phyloP scores from a whole-genome alignment of 1,140 invertebrate genomes.

The Hyposmocoma kahamanoa region DNA sequence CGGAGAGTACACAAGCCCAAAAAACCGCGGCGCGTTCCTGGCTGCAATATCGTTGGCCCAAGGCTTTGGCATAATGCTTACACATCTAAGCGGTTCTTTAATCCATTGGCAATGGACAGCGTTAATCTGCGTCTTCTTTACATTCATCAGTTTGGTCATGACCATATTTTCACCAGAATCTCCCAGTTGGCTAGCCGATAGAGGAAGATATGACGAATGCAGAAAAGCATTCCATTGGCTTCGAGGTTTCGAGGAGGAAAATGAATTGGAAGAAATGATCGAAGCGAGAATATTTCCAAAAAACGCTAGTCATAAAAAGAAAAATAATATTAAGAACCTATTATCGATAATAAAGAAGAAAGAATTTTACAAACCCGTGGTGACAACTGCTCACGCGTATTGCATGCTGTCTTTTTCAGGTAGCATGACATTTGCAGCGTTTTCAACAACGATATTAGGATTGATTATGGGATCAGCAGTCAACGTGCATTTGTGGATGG shows the following conservation, averaged over 20 bases:
- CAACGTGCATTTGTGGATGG: slow-evolving; percentile 76
- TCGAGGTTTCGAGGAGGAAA: slow-evolving; percentile 30
- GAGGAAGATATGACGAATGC: slow-evolving; percentile 45
- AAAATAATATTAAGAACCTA: not conserved
- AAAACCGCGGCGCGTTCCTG: slow-evolving; percentile 10
- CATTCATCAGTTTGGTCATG: slow-evolving; percentile 40
- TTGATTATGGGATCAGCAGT: slow-evolving; percentile 46
- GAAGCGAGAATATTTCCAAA: not conserved
- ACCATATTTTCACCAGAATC: slow-evolving; percentile 75
- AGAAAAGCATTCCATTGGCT: slow-evolving; percentile 43
- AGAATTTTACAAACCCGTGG: slow-evolving; percentile 8
- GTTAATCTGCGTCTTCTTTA: slow-evolving; percentile 44
- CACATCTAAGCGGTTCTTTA: slow-evolving; percentile 66
- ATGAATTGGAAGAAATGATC: slow-evolving; percentile 13
- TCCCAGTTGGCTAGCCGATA: slow-evolving; percentile 75
- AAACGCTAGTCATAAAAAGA: not conserved
- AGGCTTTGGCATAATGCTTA: slow-evolving; percentile 7
- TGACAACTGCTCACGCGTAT: slow-evolving; percentile 4
- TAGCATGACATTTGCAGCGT: slow-evolving; percentile 74
- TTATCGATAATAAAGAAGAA: slow-evolving; percentile 2
- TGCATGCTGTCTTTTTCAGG: slow-evolving; percentile 7
- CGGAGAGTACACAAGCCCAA: slow-evolving; percentile 9
- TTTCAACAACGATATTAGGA: slow-evolving; percentile 74
- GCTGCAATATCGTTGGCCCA: slow-evolving; percentile 2
- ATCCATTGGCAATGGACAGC: slow-evolving; percentile 63